These are phyloP conservation scores for Cheirogaleus medius DNA, from an alignment of 2,113 vertebrate species.

Conservation along the genomic window DNA sequence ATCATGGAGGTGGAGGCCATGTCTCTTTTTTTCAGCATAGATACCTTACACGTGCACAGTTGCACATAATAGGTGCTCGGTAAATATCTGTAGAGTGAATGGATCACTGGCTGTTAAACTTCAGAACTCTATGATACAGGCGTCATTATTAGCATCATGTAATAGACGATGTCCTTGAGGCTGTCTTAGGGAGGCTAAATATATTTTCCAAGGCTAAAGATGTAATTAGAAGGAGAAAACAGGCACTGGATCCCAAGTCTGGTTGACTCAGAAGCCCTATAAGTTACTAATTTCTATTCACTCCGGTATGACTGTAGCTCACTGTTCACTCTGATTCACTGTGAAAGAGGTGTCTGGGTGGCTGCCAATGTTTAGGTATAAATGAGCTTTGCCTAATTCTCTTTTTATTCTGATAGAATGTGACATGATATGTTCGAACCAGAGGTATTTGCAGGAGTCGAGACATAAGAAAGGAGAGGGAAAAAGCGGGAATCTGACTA, in stretches of 20 bases:
- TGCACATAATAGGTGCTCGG: not conserved
- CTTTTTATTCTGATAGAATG: slow-evolving; percentile 41
- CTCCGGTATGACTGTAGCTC: not conserved
- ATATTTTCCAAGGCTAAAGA: not conserved
- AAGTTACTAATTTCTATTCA: not conserved
- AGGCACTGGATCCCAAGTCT: not conserved
- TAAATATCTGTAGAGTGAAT: not conserved
- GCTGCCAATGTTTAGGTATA: slow-evolving; percentile 33
- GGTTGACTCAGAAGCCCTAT: not conserved
- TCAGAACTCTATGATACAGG: not conserved
- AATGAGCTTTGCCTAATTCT: slow-evolving; percentile 49
- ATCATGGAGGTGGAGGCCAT: not conserved
- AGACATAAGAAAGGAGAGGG: not conserved
- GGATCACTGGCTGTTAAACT: not conserved
- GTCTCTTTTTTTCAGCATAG: not conserved
- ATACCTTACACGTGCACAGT: not conserved
- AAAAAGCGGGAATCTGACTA: not conserved
- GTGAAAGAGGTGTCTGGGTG: not conserved
- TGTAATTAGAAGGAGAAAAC: not conserved
- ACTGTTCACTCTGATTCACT: slow-evolving; percentile 13
- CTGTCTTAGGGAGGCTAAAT: not conserved
- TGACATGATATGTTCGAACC: not conserved
- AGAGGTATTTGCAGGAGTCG: not conserved
- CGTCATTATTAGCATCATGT: not conserved
- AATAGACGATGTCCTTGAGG: not conserved